These are phyloP conservation scores for Eumeta japonica DNA, from an alignment of 1,140 invertebrate species.

Conservation along the genomic window DNA sequence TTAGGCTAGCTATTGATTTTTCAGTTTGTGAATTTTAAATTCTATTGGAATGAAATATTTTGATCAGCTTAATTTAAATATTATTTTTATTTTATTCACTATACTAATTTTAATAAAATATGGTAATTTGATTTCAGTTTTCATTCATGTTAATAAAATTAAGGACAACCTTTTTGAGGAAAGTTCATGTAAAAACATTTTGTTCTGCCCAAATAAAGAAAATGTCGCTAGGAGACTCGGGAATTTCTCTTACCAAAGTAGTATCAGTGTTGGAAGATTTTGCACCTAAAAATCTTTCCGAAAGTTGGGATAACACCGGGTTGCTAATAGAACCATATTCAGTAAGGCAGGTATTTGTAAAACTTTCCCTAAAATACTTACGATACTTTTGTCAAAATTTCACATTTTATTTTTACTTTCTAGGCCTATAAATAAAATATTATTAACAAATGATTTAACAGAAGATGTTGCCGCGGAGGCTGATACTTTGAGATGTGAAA, in stretches of 20 bases:
- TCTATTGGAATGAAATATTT: no score
- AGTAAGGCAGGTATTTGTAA: slow-evolving; percentile 36
- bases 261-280: slow-evolving; percentile 66
- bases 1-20: no score
- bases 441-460: slow-evolving; percentile 95
- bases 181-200: no score
- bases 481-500: slow-evolving; percentile 63
- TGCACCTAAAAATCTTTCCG: slow-evolving; percentile 73
- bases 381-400: not conserved
- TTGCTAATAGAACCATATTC: slow-evolving; percentile 79
- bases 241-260: slow-evolving; percentile 60
- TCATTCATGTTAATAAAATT: no score
- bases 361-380: no score
- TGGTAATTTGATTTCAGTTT: no score
- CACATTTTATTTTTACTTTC: slow-evolving; percentile 12
- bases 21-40: no score
- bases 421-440: slow-evolving; percentile 63
- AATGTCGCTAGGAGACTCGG: slow-evolving; percentile 32
- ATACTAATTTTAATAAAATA: not conserved
- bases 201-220: no score
- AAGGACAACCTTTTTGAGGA: no score
- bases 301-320: slow-evolving; percentile 95
- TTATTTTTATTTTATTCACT: not conserved
- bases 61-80: no score
- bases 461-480: slow-evolving; percentile 87